These are phyloP conservation scores for Apotomis capreana DNA, from an alignment of 2,888 invertebrate species.

Conservation along the genomic window DNA sequence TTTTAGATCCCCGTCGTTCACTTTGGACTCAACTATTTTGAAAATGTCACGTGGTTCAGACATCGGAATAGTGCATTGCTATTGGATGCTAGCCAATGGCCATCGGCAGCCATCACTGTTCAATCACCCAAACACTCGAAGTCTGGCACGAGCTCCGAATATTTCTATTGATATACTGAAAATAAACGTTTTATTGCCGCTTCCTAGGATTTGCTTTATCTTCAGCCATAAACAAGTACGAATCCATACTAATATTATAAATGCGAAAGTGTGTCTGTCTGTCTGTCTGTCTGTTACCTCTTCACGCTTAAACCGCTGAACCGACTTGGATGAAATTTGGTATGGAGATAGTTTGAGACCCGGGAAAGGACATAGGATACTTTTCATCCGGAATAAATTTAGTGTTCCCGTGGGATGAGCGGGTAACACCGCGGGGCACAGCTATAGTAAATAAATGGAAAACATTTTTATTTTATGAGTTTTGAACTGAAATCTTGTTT, in stretches of 20 bases:
- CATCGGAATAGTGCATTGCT: background rate
- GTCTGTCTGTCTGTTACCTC: no score
- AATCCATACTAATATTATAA: no score
- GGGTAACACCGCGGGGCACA: no score
- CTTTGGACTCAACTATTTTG: background rate
- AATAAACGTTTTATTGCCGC: conserved; percentile 5
- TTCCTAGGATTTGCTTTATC: conserved; percentile 3
- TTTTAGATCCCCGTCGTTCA: no score
- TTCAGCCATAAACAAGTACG: background rate
- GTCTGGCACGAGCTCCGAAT: conserved; percentile 4
- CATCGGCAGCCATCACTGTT: background rate
- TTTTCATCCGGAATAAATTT: no score
- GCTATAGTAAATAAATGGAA: background rate
- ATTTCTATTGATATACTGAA: conserved; percentile 4
- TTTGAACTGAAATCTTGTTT: background rate
- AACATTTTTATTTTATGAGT: conserved; percentile 2
- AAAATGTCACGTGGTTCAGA: background rate
- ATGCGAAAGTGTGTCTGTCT: no score
- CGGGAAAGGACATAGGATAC: no score
- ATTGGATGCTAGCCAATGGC: background rate
- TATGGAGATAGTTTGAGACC: no score
- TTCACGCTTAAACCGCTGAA: no score
- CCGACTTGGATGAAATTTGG: no score
- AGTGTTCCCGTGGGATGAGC: no score
- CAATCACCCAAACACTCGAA: background rate